Conservation (phyloP, 2,888 invertebrate species). For the Shargacucullia verbasci region DNA sequence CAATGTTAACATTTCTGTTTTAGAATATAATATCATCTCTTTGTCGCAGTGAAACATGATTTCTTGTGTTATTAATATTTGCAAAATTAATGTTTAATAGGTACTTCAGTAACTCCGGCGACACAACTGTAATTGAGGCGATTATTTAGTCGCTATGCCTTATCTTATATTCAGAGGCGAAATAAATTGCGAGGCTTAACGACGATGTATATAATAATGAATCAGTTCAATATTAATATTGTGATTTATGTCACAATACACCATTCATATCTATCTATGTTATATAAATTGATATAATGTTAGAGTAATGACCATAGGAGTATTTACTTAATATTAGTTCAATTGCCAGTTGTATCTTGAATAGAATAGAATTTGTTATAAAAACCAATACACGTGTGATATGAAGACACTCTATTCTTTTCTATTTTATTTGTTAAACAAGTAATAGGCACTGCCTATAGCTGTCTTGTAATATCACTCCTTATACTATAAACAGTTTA, state of each 20-base stretch:
- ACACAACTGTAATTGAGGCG: constrained; percentile 18
- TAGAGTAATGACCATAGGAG: neutral
- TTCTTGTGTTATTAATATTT: constrained; percentile 6
- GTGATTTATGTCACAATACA: neutral
- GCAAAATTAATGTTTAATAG: constrained; percentile 15
- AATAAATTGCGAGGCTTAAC: constrained; percentile 13
- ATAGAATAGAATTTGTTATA: no score
- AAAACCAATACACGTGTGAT: no score
- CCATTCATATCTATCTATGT: neutral
- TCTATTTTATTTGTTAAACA: no score
- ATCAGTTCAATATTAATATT: constrained; percentile 4
- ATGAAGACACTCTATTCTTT: no score
- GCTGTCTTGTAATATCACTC: constrained; percentile 26
- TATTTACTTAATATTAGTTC: no score
- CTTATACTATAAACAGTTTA: constrained; percentile 13
- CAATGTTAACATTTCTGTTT: neutral
- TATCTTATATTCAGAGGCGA: constrained; percentile 1
- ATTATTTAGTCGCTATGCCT: constrained; percentile 7
- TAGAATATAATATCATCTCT: constrained; percentile 6
- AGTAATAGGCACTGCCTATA: no score
- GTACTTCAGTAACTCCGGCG: constrained; percentile 12
- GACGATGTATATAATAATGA: constrained; percentile 1
- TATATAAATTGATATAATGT: neutral
- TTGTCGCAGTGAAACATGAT: constrained; percentile 4
- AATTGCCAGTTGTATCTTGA: neutral